A percentile compares a stretch with the other conserved stretches of the same genome.
phyloP scores from a whole-genome alignment of 2,113 vertebrate genomes.

The Lonchura striata region DNA sequence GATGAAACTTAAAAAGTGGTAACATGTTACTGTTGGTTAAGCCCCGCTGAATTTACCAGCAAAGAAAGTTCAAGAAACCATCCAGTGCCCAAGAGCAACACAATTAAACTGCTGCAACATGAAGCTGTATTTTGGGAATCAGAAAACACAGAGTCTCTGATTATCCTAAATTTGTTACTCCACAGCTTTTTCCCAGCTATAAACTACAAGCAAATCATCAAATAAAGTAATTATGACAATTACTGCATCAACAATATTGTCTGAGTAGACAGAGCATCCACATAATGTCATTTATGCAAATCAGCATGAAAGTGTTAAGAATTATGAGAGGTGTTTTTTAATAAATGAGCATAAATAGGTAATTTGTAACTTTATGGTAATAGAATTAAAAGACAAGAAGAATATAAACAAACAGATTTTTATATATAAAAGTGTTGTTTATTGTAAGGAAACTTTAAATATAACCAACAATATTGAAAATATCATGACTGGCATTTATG shows the following conservation, averaged over 20 bases:
- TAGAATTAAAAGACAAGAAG: background rate
- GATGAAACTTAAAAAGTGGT: background rate
- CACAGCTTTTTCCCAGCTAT: background rate
- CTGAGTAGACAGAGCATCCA: background rate
- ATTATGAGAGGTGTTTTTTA: background rate
- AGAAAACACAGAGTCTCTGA: background rate
- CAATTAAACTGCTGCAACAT: background rate
- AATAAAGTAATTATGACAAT: background rate
- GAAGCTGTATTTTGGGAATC: background rate
- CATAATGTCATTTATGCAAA: background rate
- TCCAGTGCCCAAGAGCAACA: background rate
- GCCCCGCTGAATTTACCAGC: background rate
- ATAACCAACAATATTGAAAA: constrained; percentile 83
- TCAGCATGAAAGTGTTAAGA: background rate
- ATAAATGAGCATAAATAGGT: constrained; percentile 2
- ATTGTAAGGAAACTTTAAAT: constrained; percentile 94
- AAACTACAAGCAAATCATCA: background rate
- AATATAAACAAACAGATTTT: background rate
- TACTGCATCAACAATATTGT: background rate
- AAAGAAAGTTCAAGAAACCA: background rate
- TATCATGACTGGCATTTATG: constrained; percentile 77
- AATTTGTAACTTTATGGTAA: background rate
- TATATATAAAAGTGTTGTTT: constrained; percentile 89
- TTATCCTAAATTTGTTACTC: background rate
- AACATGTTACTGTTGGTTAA: background rate